Conservation (phyloP, 2,113 vertebrate species). For the Plotosus lineatus region DNA sequence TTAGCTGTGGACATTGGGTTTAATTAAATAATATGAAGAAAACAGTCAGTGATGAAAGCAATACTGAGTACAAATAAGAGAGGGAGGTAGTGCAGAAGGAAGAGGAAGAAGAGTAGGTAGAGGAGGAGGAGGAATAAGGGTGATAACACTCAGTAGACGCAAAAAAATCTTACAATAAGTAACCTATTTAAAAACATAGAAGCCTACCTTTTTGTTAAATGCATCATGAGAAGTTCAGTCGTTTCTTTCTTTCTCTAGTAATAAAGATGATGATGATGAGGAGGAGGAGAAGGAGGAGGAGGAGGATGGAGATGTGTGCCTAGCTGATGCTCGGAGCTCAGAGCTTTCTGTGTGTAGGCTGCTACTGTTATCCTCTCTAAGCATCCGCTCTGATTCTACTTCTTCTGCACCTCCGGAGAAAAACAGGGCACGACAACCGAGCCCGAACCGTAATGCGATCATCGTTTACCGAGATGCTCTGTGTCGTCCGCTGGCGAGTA, state of each 20-base stretch:
- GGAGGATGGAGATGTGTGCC: slow-evolving; percentile 66
- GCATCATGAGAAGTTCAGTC: slow-evolving; percentile 71
- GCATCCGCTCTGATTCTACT: slow-evolving; percentile 65
- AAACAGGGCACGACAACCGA: slow-evolving; percentile 64
- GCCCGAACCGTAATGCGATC: slow-evolving; percentile 61
- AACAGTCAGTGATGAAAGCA: slow-evolving; percentile 30
- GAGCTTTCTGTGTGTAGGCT: slow-evolving; percentile 67
- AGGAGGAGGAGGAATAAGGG: slow-evolving; percentile 37
- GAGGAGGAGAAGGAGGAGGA: slow-evolving; percentile 3
- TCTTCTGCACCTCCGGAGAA: slow-evolving; percentile 60
- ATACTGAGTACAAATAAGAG: slow-evolving; percentile 33
- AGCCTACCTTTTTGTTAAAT: slow-evolving; percentile 71
- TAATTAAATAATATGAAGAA: slow-evolving; percentile 35
- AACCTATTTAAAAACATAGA: slow-evolving; percentile 29
- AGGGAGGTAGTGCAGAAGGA: slow-evolving; percentile 6
- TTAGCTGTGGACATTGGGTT: slow-evolving; percentile 6
- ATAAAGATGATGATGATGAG: slow-evolving; percentile 57
- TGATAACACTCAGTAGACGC: neutral
- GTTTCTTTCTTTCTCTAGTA: slow-evolving; percentile 72
- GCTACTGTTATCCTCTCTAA: slow-evolving; percentile 63
- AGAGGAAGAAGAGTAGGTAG: slow-evolving; percentile 11
- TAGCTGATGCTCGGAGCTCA: slow-evolving; percentile 64
- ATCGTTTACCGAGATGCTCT: slow-evolving; percentile 66
- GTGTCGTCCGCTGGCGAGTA: slow-evolving; percentile 53
- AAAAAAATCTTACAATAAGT: slow-evolving; percentile 41